Conservation (phyloP, 2,797 vertebrate species). For the Stomatorhinus walkeri region DNA sequence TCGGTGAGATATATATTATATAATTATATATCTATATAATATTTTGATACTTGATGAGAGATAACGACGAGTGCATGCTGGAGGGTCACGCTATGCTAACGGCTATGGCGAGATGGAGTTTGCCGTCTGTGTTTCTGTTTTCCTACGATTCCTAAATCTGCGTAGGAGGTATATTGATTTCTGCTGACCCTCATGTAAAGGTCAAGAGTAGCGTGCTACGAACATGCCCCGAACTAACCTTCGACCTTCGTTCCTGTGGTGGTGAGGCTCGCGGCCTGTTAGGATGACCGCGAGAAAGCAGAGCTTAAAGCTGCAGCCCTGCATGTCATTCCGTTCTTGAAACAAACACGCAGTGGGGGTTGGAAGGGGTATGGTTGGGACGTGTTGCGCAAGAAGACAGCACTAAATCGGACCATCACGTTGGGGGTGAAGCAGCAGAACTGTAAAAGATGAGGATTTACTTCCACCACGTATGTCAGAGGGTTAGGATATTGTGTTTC, state of each 20-base stretch:
- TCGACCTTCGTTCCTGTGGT: constrained; percentile 16
- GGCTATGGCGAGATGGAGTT: not conserved
- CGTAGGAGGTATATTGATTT: constrained; percentile 18
- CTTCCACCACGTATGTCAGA: not conserved
- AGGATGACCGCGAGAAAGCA: not conserved
- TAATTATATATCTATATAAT: not conserved
- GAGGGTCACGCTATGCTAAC: not conserved
- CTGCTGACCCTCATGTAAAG: constrained; percentile 1
- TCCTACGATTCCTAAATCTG: constrained; percentile 13
- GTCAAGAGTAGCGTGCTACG: not conserved
- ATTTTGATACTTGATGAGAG: constrained; percentile 12
- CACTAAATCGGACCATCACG: not conserved
- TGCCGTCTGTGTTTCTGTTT: constrained; percentile 6
- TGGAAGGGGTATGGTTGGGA: not conserved
- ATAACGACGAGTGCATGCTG: not conserved
- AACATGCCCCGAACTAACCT: constrained; percentile 11
- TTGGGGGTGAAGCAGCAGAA: not conserved
- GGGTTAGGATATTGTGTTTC: not conserved
- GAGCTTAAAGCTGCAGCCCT: not conserved
- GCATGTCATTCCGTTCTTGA: not conserved
- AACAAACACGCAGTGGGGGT: not conserved
- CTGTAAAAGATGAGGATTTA: too few relatives aligned
- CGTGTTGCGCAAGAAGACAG: not conserved
- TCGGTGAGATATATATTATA: not conserved
- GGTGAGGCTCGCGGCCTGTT: not conserved